These are phyloP conservation scores for Falco naumanni DNA, from an alignment of 2,797 vertebrate species.

Conservation along the genomic window DNA sequence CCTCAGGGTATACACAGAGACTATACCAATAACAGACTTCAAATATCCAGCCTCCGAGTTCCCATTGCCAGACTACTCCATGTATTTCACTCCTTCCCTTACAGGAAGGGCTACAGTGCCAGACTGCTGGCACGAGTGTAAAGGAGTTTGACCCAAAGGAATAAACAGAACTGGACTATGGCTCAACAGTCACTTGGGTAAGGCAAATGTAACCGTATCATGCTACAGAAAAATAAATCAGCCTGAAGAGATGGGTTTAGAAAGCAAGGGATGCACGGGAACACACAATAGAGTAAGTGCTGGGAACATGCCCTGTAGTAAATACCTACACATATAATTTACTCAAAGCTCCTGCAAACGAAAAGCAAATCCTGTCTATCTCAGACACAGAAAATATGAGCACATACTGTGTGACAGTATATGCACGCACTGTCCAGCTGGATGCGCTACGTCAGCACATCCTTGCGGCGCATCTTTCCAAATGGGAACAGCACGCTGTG, in stretches of 20 bases:
- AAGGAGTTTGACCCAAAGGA: neutral
- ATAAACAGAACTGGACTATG: neutral
- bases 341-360: neutral
- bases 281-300: rapidly evolving
- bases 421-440: neutral
- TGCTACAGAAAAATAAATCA: neutral
- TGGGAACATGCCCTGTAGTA: neutral
- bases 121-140: neutral
- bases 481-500: rapidly evolving
- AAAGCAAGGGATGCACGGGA: neutral
- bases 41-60: neutral
- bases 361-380: neutral
- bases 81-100: neutral
- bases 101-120: neutral
- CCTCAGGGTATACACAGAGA: neutral
- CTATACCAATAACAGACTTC: neutral
- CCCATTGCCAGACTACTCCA: neutral
- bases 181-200: neutral
- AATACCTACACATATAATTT: neutral
- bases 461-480: neutral
- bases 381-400: neutral
- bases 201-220: neutral
- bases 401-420: neutral
- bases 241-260: neutral
- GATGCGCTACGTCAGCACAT: neutral